phyloP scores from a whole-genome alignment of 2,797 vertebrate species.

The Tragopan temminckii region DNA sequence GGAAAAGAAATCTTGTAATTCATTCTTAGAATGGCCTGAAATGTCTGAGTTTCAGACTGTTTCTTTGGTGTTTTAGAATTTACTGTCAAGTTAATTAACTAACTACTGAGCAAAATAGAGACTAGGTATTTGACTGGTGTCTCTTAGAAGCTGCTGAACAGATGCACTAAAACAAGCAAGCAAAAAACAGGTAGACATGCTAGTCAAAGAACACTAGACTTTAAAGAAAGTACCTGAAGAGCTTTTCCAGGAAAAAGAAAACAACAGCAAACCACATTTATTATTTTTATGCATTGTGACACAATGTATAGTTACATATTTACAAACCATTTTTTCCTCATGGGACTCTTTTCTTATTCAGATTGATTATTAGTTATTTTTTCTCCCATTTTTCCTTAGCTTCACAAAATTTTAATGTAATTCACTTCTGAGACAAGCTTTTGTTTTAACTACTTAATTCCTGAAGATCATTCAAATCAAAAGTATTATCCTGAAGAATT shows the following conservation, averaged over 20 bases:
- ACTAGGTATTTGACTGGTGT: not conserved
- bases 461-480: not conserved
- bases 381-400: not conserved
- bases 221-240: not conserved
- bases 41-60: not conserved
- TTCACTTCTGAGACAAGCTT: not conserved
- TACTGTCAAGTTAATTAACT: slow-evolving; percentile 25
- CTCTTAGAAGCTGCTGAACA: not conserved
- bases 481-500: not conserved
- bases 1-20: not conserved
- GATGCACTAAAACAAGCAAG: not conserved
- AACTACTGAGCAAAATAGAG: not conserved
- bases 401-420: not conserved
- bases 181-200: not conserved
- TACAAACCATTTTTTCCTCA: not conserved
- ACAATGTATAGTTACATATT: not conserved
- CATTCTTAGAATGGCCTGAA: not conserved
- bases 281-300: not conserved
- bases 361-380: not conserved
- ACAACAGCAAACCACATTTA: not conserved
- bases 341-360: not conserved
- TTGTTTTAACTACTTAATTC: not conserved
- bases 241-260: not conserved
- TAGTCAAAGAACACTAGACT: not conserved
- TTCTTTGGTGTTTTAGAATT: slow-evolving; percentile 14